Evolutionary conservation across 2,113 vertebrate species (phyloP).

Genomic region (Thymallus thymallus): DNA sequence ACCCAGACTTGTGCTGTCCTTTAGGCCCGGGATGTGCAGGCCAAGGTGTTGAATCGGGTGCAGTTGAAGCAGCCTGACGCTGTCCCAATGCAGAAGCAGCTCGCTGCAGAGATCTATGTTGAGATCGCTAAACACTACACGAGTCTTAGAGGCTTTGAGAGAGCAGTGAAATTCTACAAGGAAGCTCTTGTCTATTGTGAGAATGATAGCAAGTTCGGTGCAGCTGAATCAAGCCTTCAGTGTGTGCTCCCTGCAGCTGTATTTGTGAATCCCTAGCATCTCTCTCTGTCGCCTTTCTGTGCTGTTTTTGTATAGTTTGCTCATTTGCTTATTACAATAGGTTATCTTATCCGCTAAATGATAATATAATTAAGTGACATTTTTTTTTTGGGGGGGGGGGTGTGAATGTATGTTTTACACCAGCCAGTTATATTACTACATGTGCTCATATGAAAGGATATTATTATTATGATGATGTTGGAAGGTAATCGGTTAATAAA

Average conservation of each 20-base stretch:
- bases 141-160: constrained; percentile 90
- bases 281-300: constrained; percentile 9
- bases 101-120: constrained; percentile 91
- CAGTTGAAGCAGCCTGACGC: constrained; percentile 90
- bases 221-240: constrained; percentile 59
- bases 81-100: constrained; percentile 85
- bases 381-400: no score
- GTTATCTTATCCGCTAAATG: neutral
- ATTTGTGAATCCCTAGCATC: constrained; percentile 36
- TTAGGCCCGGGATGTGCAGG: constrained; percentile 91
- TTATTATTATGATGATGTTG: neutral
- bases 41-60: constrained; percentile 88
- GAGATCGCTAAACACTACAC: constrained; percentile 94
- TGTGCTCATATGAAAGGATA: neutral
- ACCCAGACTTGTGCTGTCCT: neutral
- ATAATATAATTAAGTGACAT: neutral
- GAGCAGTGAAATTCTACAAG: constrained; percentile 97
- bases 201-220: constrained; percentile 91
- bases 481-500: neutral
- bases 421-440: neutral
- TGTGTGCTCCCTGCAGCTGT: constrained; percentile 64
- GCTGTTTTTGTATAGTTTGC: constrained; percentile 9
- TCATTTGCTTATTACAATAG: neutral
- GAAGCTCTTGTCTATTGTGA: constrained; percentile 97
- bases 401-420: neutral